Base-by-base conservation (phyloP, 2,888 invertebrate genomes). In the Gymnocheta viridis region DNA sequence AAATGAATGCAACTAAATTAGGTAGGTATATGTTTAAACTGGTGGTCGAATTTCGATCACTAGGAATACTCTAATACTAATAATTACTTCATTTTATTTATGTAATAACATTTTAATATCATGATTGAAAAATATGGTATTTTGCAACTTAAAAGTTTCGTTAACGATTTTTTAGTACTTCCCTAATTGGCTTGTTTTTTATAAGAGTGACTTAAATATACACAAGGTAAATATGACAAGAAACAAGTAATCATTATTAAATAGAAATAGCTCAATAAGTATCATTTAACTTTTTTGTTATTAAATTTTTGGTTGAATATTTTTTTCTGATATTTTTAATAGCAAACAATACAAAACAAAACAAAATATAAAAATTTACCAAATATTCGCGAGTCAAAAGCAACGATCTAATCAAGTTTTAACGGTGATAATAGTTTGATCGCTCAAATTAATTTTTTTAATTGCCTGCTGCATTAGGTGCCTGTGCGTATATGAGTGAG, bases 351-450 rank as follows among this genome's bases (percentile, higher is more conserved):
- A 49, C 17, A 64, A 70, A 69, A n/a, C n/a, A 47, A 70, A 12
- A 14, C 22, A 22, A 49, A 44, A 44, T 7, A 14, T n/a, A 64
- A 49, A 67, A 44, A 44, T 70, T 69, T 62, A 44, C 22, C 56
- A 82, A 82, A 77, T 56, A 70, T 72, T 72, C 32, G 49, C 76
- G 44, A 70, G 32, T 70, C 66, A 49, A 72, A 66, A n/a, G 19
- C 22, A 79, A 69, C 62, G 9, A 66, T 56, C 38, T 24, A 62
- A 49, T 38, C 38, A 62, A 62, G 49, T 51, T 62, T 27, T 47
- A 56, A 62, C 47, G 22, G 27, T 70, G 29, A 44, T 32, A 70
- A 17, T 64, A 41, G 38, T 62, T 51, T 60, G 10, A 47, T 56
- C 27, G 29, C 35, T 56, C 6, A 58, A 58, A 47, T 29, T 24